A percentile compares a stretch with the other conserved stretches of the same genome.
Evolutionary conservation across 1,140 invertebrate genomes (phyloP).

Genomic region (Stratiolaelaps scimitus): DNA sequence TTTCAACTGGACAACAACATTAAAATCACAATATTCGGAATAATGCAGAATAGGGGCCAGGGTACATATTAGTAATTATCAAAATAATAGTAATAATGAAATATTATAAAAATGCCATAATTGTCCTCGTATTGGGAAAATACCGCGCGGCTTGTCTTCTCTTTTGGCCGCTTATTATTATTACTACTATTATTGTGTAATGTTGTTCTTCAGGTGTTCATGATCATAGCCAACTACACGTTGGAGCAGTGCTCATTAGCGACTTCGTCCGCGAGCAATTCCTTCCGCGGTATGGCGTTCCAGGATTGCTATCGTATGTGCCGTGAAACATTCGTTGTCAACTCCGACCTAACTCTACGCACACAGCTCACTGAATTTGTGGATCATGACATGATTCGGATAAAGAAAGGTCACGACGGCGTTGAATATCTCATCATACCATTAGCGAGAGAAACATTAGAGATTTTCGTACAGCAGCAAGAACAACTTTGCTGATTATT

Average conservation of each 20-base stretch:
- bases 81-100: too few relatives aligned
- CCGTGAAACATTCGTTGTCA: conserved; percentile 72
- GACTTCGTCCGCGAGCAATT: background rate
- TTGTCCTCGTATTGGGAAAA: conserved; percentile 17
- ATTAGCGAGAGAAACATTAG: background rate
- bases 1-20: too few relatives aligned
- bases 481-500: conserved; percentile 5
- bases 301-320: conserved; percentile 68
- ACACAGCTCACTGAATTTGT: conserved; percentile 82
- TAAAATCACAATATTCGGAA: conserved; percentile 22
- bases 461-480: conserved; percentile 12
- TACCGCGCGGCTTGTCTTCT: background rate
- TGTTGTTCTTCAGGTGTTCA: conserved; percentile 30
- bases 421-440: conserved; percentile 18
- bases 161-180: background rate
- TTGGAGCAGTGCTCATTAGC: background rate
- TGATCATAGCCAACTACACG: conserved; percentile 30
- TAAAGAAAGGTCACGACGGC: conserved; percentile 46
- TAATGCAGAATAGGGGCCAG: too few relatives aligned
- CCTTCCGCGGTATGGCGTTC: conserved; percentile 61
- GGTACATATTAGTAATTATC: too few relatives aligned
- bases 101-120: too few relatives aligned
- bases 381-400: conserved; percentile 77
- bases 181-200: too few relatives aligned
- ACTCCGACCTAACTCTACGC: conserved; percentile 68